A percentile compares a stretch with the other conserved stretches of the same genome.
phyloP scores from a whole-genome alignment of 2,888 invertebrate species.

The Gymnosoma rotundatum region DNA sequence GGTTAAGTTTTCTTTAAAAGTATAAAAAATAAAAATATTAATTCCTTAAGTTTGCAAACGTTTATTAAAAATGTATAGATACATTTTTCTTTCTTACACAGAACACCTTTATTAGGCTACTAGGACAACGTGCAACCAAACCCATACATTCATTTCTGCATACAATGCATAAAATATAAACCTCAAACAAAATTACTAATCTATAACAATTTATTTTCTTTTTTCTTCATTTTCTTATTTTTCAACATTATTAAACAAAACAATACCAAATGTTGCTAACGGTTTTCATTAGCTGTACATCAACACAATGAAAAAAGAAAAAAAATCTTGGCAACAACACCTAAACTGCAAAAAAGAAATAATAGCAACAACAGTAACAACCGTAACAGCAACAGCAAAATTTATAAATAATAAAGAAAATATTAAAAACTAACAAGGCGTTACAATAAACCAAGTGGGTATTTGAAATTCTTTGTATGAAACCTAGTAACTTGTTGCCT shows the following conservation, averaged over 20 bases:
- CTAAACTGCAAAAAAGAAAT: slow-evolving; percentile 20
- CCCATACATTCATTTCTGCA: slow-evolving; percentile 41
- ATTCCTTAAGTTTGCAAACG: too few species aligned
- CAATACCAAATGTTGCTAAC: slow-evolving; percentile 60
- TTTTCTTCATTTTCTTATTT: neutral
- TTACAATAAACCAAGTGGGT: slow-evolving; percentile 56
- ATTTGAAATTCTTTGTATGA: slow-evolving; percentile 60
- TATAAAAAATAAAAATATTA: too few species aligned
- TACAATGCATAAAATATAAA: slow-evolving; percentile 35
- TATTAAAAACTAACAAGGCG: slow-evolving; percentile 69
- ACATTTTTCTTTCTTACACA: neutral
- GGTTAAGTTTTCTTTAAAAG: too few species aligned
- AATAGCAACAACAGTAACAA: neutral
- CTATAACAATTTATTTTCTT: slow-evolving; percentile 56
- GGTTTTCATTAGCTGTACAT: slow-evolving; percentile 65
- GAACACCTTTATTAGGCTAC: slow-evolving; percentile 59
- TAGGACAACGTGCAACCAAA: slow-evolving; percentile 54
- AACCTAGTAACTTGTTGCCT: slow-evolving; percentile 68
- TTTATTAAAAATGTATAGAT: neutral
- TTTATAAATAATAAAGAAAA: slow-evolving; percentile 55
- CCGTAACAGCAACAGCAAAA: slow-evolving; percentile 9
- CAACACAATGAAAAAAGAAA: neutral
- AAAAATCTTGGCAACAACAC: slow-evolving; percentile 44
- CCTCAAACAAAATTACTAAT: slow-evolving; percentile 29
- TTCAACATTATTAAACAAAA: slow-evolving; percentile 25